A percentile compares a stretch with the other conserved stretches of the same genome.
These are phyloP conservation scores for Acleris literana DNA, from an alignment of 2,888 invertebrate species.

Conservation along the genomic window DNA sequence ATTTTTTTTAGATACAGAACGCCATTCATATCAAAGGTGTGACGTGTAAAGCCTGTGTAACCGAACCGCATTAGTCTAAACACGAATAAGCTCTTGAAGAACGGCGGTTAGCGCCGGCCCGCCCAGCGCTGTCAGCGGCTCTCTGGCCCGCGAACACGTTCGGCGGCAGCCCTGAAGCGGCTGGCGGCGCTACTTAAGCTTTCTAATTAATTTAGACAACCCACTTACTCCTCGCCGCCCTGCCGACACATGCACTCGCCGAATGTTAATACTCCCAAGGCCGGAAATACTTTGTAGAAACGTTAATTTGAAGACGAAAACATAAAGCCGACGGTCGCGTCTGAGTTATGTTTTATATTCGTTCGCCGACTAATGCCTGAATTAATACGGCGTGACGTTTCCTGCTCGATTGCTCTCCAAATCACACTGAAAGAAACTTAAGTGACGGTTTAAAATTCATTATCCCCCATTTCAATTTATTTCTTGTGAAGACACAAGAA, in stretches of 20 bases:
- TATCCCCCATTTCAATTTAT: slow-evolving; percentile 22
- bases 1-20: slow-evolving; percentile 28
- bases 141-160: not conserved
- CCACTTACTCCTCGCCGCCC: slow-evolving; percentile 66
- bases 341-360: slow-evolving; percentile 52
- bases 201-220: slow-evolving; percentile 79
- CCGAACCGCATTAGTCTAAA: slow-evolving; percentile 71
- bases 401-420: slow-evolving; percentile 46
- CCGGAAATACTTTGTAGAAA: slow-evolving; percentile 69
- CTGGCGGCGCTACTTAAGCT: slow-evolving; percentile 60
- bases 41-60: slow-evolving; percentile 61
- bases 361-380: slow-evolving; percentile 52
- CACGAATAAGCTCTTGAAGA: slow-evolving; percentile 78
- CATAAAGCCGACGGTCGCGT: slow-evolving; percentile 50
- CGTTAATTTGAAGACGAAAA: slow-evolving; percentile 63
- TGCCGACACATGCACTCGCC: slow-evolving; percentile 62
- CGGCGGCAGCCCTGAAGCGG: slow-evolving; percentile 58
- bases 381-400: slow-evolving; percentile 61
- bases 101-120: slow-evolving; percentile 54
- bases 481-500: slow-evolving; percentile 6
- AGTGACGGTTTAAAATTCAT: slow-evolving; percentile 31
- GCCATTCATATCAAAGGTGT: slow-evolving; percentile 56
- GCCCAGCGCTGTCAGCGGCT: slow-evolving; percentile 44
- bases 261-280: slow-evolving; percentile 60
- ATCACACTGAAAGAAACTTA: slow-evolving; percentile 35